A percentile compares a stretch with the other conserved stretches of the same genome.
Evolutionary conservation across 2,797 vertebrate genomes (phyloP).

Genomic region (Pseudochirops corinnae): DNA sequence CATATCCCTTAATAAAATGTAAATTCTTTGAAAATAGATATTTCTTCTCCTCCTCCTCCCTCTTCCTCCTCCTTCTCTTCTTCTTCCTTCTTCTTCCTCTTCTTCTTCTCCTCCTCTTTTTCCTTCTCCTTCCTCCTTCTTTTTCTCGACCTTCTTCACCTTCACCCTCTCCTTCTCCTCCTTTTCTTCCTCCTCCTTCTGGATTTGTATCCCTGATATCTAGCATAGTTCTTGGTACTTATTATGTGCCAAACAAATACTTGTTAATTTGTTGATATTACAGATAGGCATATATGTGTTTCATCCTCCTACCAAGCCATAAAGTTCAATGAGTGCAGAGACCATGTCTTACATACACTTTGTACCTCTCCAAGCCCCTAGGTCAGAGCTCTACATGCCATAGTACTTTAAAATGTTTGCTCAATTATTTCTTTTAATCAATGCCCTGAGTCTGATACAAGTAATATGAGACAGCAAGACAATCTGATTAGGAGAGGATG

Average conservation of each 20-base stretch:
- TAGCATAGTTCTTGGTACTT: not conserved
- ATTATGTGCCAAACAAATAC: not conserved
- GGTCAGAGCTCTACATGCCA: not conserved
- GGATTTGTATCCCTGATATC: not conserved
- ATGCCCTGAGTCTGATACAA: not conserved
- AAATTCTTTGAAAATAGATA: not conserved
- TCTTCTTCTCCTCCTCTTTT: not conserved
- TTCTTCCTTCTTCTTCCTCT: not conserved
- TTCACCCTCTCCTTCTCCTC: not conserved
- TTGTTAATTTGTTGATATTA: not conserved
- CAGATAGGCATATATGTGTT: no score
- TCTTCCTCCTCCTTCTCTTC: not conserved
- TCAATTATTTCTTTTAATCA: not conserved
- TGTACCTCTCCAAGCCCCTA: not conserved
- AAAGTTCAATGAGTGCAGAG: not conserved
- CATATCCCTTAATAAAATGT: not conserved
- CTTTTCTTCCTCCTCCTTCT: not conserved
- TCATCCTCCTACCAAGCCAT: not conserved
- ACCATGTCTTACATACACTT: not conserved
- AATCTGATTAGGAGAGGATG: not conserved
- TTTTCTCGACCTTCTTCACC: not conserved
- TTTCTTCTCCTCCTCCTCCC: not conserved
- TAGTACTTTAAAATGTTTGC: not conserved
- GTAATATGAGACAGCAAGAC: not conserved
- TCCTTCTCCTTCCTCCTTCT: not conserved